Conservation (phyloP, 1,140 invertebrate species). For the Odontomachus brunneus region DNA sequence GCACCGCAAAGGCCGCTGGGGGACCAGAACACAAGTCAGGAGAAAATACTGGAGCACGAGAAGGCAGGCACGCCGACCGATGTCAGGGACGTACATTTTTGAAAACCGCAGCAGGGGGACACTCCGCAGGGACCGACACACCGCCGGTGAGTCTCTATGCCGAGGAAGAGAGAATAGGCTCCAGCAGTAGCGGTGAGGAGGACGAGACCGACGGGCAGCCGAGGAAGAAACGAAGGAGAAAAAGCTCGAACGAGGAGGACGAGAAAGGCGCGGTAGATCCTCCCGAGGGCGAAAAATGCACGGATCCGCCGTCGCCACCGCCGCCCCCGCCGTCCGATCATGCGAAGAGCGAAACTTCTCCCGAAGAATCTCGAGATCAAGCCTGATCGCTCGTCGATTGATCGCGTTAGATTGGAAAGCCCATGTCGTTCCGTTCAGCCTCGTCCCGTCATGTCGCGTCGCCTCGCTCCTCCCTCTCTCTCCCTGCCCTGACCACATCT, state of each 20-base stretch:
- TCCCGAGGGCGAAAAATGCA: not conserved
- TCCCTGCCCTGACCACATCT: no score
- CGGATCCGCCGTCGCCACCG: not conserved
- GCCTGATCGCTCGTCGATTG: slow-evolving; percentile 14
- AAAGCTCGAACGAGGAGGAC: not conserved
- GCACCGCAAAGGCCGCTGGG: slow-evolving; percentile 77
- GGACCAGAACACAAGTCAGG: slow-evolving; percentile 83
- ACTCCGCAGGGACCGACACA: slow-evolving; percentile 67
- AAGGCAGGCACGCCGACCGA: slow-evolving; percentile 93
- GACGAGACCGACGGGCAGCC: slow-evolving; percentile 19
- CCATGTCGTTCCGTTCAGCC: not conserved
- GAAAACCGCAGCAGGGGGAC: slow-evolving; percentile 70
- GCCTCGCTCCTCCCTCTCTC: no score
- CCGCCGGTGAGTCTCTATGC: slow-evolving; percentile 60
- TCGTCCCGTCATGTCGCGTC: not conserved
- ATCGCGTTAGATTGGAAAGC: slow-evolving; percentile 2
- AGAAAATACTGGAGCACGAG: slow-evolving; percentile 87
- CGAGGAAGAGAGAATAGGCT: slow-evolving; percentile 28
- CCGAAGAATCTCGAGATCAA: slow-evolving; percentile 47
- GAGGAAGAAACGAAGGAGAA: not conserved
- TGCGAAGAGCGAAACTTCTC: slow-evolving; percentile 6
- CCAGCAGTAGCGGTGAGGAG: slow-evolving; percentile 31
- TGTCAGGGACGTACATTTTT: slow-evolving; percentile 91
- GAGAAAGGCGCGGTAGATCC: not conserved
- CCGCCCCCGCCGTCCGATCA: not conserved